Evolutionary conservation across 1,140 invertebrate species (phyloP).

Genomic region (Hypothenemus hampei): DNA sequence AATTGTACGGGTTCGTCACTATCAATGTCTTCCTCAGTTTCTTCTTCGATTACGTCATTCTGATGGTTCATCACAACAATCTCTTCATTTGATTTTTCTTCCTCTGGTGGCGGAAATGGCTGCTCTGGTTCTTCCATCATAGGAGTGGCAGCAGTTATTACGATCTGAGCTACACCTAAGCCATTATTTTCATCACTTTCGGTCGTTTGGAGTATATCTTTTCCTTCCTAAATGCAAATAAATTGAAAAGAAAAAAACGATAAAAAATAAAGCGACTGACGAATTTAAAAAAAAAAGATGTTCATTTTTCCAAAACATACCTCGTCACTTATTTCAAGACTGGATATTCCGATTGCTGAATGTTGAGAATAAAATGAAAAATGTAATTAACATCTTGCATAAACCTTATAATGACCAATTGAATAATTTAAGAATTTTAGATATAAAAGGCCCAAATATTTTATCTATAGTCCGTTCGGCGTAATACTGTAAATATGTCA

Average conservation of each 20-base stretch:
- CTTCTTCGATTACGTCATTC: conserved; percentile 35
- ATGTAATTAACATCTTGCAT: conserved; percentile 6
- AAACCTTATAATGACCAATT: neutral
- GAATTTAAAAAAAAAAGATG: no score
- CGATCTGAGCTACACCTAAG: conserved; percentile 76
- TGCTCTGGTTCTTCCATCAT: conserved; percentile 74
- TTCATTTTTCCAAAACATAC: no score
- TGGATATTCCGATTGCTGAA: conserved; percentile 43
- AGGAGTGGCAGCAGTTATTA: conserved; percentile 83
- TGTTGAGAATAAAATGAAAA: conserved; percentile 31
- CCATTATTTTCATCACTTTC: conserved; percentile 17
- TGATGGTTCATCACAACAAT: conserved; percentile 36
- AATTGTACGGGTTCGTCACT: no score
- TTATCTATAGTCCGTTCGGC: no score
- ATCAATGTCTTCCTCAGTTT: conserved; percentile 25
- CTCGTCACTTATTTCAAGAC: conserved; percentile 42
- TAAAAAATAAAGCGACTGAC: neutral
- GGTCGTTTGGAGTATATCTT: conserved; percentile 12
- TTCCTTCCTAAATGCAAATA: conserved; percentile 13
- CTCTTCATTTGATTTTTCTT: conserved; percentile 51
- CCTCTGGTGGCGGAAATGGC: conserved; percentile 54
- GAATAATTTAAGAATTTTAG: neutral
- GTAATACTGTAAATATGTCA: no score
- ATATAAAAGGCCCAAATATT: no score
- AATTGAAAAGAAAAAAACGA: neutral